phyloP scores from a whole-genome alignment of 2,797 vertebrate species.

The Manis crassicaudata region DNA sequence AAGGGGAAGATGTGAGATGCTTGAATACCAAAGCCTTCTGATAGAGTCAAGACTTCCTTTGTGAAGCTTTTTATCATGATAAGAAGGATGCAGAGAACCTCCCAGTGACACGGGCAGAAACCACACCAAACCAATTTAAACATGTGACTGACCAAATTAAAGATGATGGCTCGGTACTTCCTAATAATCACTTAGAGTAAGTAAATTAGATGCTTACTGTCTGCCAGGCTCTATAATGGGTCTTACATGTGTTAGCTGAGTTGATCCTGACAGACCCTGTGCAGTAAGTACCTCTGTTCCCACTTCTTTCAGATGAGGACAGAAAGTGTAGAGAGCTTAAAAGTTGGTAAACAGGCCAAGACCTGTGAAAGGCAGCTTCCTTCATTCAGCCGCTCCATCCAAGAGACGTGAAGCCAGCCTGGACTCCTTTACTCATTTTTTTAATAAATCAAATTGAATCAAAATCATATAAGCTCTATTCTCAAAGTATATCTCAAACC shows the following conservation, averaged over 20 bases:
- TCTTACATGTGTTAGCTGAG: neutral
- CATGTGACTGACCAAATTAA: neutral
- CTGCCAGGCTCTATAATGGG: neutral
- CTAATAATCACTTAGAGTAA: neutral
- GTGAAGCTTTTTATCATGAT: neutral
- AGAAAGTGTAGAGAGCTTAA: neutral
- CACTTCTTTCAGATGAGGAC: neutral
- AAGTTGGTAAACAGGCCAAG: neutral
- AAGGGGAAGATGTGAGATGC: neutral
- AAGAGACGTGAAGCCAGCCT: neutral
- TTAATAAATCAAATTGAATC: neutral
- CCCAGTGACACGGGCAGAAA: neutral
- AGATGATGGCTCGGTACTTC: neutral
- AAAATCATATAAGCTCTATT: neutral
- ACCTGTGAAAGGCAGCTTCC: neutral
- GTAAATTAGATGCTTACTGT: neutral
- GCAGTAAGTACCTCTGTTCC: neutral
- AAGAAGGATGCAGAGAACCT: neutral
- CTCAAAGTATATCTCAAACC: neutral
- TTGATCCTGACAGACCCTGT: neutral
- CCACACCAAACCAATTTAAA: neutral
- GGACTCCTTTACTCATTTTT: neutral
- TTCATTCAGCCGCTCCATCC: neutral
- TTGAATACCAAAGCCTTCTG: neutral
- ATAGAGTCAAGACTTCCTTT: neutral